Percentiles rank a stretch among this genome's conserved stretches.
Conservation (phyloP, 2,113 vertebrate genomes). For the Tyrannus savana region DNA sequence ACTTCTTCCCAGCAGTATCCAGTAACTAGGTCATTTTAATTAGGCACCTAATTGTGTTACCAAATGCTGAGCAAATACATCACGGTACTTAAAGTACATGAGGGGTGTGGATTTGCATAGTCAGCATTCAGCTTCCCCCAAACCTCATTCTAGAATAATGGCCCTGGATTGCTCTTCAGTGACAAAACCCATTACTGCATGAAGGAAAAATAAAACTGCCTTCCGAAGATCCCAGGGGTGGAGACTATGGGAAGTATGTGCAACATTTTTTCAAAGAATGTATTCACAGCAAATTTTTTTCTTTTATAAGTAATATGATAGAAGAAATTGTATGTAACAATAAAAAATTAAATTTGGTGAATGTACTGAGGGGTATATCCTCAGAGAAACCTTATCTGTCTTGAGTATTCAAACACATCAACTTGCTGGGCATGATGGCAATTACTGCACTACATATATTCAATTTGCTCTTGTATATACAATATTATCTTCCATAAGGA, state of each 20-base stretch:
- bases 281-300: not conserved
- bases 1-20: not conserved
- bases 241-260: not conserved
- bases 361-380: slow-evolving; percentile 61
- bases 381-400: slow-evolving; percentile 66
- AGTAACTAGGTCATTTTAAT: slow-evolving; percentile 21
- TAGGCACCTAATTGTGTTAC: slow-evolving; percentile 19
- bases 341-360: slow-evolving; percentile 67
- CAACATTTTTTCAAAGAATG: slow-evolving; percentile 52
- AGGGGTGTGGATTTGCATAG: slow-evolving; percentile 1
- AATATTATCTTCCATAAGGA: slow-evolving; percentile 60
- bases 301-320: slow-evolving; percentile 34
- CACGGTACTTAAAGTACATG: not conserved
- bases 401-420: slow-evolving; percentile 60
- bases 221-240: slow-evolving; percentile 39
- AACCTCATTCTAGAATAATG: slow-evolving; percentile 4
- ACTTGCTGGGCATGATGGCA: slow-evolving; percentile 40
- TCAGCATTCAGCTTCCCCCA: slow-evolving; percentile 22
- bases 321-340: slow-evolving; percentile 59
- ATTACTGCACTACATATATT: slow-evolving; percentile 50
- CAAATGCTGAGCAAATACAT: slow-evolving; percentile 9
- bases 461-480: slow-evolving; percentile 59
- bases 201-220: slow-evolving; percentile 44
- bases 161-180: not conserved
- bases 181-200: not conserved